Evolutionary conservation across 2,888 invertebrate genomes (phyloP).

Genomic region (Diachrysia chrysitis): DNA sequence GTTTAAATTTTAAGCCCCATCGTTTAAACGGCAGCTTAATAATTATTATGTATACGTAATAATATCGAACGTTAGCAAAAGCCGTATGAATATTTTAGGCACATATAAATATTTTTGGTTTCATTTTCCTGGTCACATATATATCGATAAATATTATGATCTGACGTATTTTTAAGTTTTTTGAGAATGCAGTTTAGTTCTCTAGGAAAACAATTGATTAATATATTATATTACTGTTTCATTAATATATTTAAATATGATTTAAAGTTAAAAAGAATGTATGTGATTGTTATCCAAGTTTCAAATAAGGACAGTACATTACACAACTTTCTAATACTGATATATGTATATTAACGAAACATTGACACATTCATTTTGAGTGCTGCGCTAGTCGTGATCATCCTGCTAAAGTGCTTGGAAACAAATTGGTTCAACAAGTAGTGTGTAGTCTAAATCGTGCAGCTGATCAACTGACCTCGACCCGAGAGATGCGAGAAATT

Average conservation of each 20-base stretch:
- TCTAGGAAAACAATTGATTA: not conserved
- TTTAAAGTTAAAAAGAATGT: constrained; percentile 23
- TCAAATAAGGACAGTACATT: constrained; percentile 18
- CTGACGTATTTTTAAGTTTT: not conserved
- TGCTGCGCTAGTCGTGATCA: constrained; percentile 43
- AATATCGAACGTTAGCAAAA: not conserved
- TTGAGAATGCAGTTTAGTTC: not conserved
- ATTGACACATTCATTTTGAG: constrained; percentile 34
- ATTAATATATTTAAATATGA: too few relatives aligned
- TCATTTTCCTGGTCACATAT: not conserved
- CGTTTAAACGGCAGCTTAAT: not conserved
- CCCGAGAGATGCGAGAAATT: constrained; percentile 59
- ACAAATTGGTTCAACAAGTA: constrained; percentile 44
- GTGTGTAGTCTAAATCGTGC: constrained; percentile 47
- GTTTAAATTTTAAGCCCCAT: constrained; percentile 4
- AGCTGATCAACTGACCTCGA: constrained; percentile 48
- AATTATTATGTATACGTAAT: not conserved
- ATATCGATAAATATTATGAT: not conserved
- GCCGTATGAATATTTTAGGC: not conserved
- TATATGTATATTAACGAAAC: constrained; percentile 38
- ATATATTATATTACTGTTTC: not conserved
- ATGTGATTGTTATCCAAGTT: constrained; percentile 29
- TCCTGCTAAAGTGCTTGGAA: constrained; percentile 39
- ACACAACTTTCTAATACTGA: constrained; percentile 49
- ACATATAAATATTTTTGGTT: not conserved